Conservation (phyloP, 2,113 vertebrate species). For the Megatriorchis doriae region DNA sequence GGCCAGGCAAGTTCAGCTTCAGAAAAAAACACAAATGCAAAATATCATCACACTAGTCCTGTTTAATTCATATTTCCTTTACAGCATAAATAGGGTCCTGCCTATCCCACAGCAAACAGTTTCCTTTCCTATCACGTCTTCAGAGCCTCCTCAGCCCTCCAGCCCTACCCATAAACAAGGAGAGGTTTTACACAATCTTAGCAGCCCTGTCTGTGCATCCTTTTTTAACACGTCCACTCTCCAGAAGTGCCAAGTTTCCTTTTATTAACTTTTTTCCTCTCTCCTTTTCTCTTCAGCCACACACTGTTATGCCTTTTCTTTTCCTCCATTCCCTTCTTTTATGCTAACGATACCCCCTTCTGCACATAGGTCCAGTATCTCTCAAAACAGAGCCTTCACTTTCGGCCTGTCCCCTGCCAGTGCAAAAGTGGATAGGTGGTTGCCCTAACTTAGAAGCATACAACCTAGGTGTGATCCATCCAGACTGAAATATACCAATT, state of each 20-base stretch:
- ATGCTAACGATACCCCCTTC: background rate
- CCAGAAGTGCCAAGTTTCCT: background rate
- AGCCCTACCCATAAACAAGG: background rate
- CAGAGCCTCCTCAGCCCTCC: background rate
- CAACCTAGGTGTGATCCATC: background rate
- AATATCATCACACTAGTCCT: background rate
- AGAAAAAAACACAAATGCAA: background rate
- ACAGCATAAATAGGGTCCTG: background rate
- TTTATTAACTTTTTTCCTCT: background rate
- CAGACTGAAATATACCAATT: background rate
- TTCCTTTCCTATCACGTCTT: background rate
- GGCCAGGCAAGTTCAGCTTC: background rate
- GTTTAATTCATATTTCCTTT: background rate
- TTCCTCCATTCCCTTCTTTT: background rate
- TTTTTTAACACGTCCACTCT: background rate
- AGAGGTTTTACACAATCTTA: background rate
- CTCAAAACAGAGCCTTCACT: background rate
- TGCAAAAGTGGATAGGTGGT: background rate
- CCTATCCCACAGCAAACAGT: background rate
- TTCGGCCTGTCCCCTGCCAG: background rate
- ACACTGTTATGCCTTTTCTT: background rate
- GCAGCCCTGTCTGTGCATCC: background rate
- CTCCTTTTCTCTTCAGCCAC: background rate
- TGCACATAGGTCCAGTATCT: background rate
- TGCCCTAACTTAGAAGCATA: background rate